phyloP scores from a whole-genome alignment of 2,797 vertebrate genomes.

The Coendou prehensilis region DNA sequence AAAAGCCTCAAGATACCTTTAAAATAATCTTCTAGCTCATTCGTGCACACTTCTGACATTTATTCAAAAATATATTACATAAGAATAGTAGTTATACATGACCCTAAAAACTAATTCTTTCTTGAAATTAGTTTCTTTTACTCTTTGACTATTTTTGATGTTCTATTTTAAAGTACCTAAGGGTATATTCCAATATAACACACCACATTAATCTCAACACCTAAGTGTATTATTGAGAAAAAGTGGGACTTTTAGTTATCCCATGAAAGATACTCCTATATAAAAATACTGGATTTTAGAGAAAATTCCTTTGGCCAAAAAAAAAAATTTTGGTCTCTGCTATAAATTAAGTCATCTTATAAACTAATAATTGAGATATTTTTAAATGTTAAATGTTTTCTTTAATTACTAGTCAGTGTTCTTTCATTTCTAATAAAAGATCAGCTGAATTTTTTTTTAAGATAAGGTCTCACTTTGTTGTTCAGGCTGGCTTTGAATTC shows the following conservation, averaged over 20 bases:
- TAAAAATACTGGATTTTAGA: conserved; percentile 67
- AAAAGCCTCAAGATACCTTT: conserved; percentile 46
- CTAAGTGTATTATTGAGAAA: conserved; percentile 37
- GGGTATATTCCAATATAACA: conserved; percentile 37
- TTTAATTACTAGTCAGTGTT: conserved; percentile 44
- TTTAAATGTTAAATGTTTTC: conserved; percentile 25
- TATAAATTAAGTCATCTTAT: conserved; percentile 59
- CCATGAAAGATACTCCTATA: background rate
- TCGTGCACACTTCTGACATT: conserved; percentile 56
- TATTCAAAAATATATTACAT: conserved; percentile 50
- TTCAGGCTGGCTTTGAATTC: background rate
- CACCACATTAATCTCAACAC: conserved; percentile 66
- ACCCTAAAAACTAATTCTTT: conserved; percentile 66
- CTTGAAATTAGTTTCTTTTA: conserved; percentile 65
- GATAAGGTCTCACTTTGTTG: background rate
- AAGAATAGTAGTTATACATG: conserved; percentile 44
- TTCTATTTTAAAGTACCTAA: conserved; percentile 22
- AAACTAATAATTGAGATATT: conserved; percentile 41
- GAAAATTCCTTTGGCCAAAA: background rate
- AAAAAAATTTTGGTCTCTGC: background rate
- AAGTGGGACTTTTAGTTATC: conserved; percentile 58
- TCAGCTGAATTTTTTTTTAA: background rate
- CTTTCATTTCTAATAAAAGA: conserved; percentile 62
- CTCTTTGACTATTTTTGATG: conserved; percentile 62
- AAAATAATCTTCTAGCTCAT: conserved; percentile 44